Evolutionary conservation across 2,888 invertebrate genomes (phyloP).

Genomic region (Drosophila prostipennis): DNA sequence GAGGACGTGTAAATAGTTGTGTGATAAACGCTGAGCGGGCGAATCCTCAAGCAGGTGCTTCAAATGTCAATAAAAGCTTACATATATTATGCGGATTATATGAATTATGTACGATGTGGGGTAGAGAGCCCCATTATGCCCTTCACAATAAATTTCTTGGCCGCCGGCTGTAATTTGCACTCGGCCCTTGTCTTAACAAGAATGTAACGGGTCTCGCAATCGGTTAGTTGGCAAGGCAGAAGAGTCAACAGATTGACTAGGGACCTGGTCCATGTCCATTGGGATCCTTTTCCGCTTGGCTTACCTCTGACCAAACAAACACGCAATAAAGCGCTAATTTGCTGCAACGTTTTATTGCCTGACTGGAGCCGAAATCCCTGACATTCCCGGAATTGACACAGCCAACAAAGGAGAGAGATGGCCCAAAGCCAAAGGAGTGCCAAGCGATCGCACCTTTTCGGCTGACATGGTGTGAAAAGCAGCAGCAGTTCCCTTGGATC

Average conservation of each 20-base stretch:
- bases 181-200: conserved; percentile 49
- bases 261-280: neutral
- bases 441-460: conserved; percentile 58
- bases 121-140: conserved; percentile 13
- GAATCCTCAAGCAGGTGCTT: conserved; percentile 56
- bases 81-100: conserved; percentile 52
- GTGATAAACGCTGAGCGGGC: conserved; percentile 49
- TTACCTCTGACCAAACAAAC: conserved; percentile 64
- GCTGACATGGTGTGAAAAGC: conserved; percentile 61
- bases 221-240: neutral
- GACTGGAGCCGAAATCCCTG: conserved; percentile 20
- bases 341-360: conserved; percentile 69
- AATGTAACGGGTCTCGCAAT: conserved; percentile 58
- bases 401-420: conserved; percentile 44
- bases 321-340: conserved; percentile 76
- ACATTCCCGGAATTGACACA: conserved; percentile 77
- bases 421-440: conserved; percentile 68
- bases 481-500: conserved; percentile 19
- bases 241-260: neutral
- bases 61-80: conserved; percentile 71
- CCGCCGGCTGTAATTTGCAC: conserved; percentile 54
- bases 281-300: conserved; percentile 45
- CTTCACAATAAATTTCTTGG: conserved; percentile 27
- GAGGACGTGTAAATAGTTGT: conserved; percentile 66
- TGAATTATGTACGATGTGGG: conserved; percentile 10